These are phyloP conservation scores for Salvelinus sp. DNA, from an alignment of 2,113 vertebrate genomes.

Conservation along the genomic window DNA sequence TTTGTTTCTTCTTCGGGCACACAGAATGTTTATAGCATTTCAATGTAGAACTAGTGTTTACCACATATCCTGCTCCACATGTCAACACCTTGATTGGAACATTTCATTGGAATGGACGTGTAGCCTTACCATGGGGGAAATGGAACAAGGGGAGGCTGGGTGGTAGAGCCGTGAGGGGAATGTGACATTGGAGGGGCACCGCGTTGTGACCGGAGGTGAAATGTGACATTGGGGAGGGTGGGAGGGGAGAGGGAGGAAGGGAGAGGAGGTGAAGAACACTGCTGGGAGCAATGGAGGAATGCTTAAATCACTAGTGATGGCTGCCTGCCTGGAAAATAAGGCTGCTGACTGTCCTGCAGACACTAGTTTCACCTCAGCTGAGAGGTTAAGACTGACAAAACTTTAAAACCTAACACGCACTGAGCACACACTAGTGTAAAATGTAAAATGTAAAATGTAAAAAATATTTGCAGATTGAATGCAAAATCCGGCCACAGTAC, in stretches of 20 bases:
- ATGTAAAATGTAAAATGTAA: too few relatives aligned
- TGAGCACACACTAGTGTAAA: neutral
- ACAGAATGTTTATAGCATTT: too few relatives aligned
- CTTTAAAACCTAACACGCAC: neutral
- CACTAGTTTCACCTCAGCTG: constrained; percentile 41
- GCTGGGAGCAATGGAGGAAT: constrained; percentile 33
- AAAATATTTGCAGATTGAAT: too few relatives aligned
- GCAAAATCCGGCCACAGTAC: neutral
- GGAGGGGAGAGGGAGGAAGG: constrained; percentile 25
- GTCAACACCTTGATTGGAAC: constrained; percentile 29
- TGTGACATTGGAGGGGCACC: constrained; percentile 52
- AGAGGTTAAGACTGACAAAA: neutral
- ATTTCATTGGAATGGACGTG: constrained; percentile 14
- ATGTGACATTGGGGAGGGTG: constrained; percentile 58
- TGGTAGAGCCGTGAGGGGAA: constrained; percentile 33
- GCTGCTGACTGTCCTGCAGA: constrained; percentile 41
- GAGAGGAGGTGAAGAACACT: constrained; percentile 18
- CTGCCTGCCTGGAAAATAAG: constrained; percentile 46
- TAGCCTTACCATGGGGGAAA: neutral
- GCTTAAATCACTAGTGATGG: constrained; percentile 58
- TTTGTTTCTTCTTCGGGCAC: too few relatives aligned
- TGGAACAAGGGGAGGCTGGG: constrained; percentile 5
- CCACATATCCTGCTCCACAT: neutral
- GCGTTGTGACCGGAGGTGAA: constrained; percentile 54
- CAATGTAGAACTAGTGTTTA: too few relatives aligned